Evolutionary conservation across 2,113 vertebrate species (phyloP), one percentile per base, ranked within the genome.

Genomic region (Nothoprocta pentlandii): DNA sequence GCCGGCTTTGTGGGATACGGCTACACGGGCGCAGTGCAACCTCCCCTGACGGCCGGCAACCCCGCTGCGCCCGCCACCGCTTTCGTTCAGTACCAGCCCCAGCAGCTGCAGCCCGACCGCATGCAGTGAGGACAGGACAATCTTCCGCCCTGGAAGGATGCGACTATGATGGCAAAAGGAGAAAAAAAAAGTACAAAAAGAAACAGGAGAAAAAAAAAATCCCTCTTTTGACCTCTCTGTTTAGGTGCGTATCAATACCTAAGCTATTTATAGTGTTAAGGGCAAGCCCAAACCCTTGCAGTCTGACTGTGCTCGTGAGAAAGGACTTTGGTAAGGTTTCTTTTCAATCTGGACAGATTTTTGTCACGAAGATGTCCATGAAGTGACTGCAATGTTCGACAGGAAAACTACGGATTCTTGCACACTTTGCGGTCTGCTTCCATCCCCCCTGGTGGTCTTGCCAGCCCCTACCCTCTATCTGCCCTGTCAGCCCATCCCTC

Each of bases 41-140:
- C 98, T 10, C 97, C 98, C 10, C 89, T 98, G 22, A 93, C 97
- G 16, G 94, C 97, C 22, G 74, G 97, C 8, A 97, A 95, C 0
- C 94, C 98, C 0, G 96, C 98, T 0, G 98, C 98, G 1, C 91
- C 97, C 3, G 96, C 98, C 7, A 69, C 98, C 1, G 89, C 99
- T 39, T 99, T 99, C 62, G 97, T 99, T 90, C 99, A 99, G 97
- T 99, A 99, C 91, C 98, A 98, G 86, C 97, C 98, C 0, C 98
- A 99, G n/a, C 98, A 98, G 97, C 98, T 99, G 97, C 99, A 99
- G 96, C 98, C 99, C 0, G 99, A 99, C 97, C 97, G 99, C 80
- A 98, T 99, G 98, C 99, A 99, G 96, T 99, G 96, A 98, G 89
- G 51, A 56, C 22, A 3, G 44, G 59, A 96, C 97, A 81, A 5